Conservation (phyloP, 1,140 invertebrate genomes). For the Zaprionus africanus region DNA sequence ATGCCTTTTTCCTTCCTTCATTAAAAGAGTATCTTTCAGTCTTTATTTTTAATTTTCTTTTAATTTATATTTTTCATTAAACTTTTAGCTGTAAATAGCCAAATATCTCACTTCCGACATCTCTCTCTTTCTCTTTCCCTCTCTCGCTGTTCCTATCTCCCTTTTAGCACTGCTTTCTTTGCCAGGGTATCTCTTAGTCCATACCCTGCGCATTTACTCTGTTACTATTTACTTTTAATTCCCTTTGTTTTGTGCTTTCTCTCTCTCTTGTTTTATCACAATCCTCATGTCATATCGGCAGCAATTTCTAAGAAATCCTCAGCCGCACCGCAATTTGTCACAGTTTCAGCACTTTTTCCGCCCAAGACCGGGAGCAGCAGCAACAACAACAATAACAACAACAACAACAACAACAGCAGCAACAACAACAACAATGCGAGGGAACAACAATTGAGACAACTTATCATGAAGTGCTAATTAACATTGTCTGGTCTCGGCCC, state of each 20-base stretch:
- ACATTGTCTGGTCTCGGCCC: slow-evolving; percentile 69
- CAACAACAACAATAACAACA: slow-evolving; percentile 36
- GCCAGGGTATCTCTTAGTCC: not conserved
- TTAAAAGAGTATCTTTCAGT: no score
- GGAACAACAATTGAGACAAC: slow-evolving; percentile 75
- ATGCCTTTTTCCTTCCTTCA: no score
- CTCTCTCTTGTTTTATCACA: slow-evolving; percentile 20
- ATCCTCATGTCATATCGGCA: slow-evolving; percentile 11
- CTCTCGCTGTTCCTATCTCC: no score
- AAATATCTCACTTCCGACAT: no score
- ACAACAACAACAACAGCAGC: slow-evolving; percentile 25
- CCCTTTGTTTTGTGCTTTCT: not conserved
- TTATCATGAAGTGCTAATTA: slow-evolving; percentile 81
- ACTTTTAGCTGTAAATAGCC: no score
- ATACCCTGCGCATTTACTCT: not conserved
- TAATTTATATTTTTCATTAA: no score
- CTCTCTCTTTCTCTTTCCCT: no score
- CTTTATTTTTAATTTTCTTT: no score
- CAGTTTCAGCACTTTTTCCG: slow-evolving; percentile 31
- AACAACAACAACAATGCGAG: slow-evolving; percentile 30
- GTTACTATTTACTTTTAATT: not conserved
- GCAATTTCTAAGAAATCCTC: slow-evolving; percentile 41
- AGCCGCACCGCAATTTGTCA: slow-evolving; percentile 28
- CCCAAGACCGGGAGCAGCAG: not conserved
- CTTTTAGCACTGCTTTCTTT: no score